A percentile compares a stretch with the other conserved stretches of the same genome.
Evolutionary conservation across 2,797 vertebrate species (phyloP).

Genomic region (Leucoraja ocellata): DNA sequence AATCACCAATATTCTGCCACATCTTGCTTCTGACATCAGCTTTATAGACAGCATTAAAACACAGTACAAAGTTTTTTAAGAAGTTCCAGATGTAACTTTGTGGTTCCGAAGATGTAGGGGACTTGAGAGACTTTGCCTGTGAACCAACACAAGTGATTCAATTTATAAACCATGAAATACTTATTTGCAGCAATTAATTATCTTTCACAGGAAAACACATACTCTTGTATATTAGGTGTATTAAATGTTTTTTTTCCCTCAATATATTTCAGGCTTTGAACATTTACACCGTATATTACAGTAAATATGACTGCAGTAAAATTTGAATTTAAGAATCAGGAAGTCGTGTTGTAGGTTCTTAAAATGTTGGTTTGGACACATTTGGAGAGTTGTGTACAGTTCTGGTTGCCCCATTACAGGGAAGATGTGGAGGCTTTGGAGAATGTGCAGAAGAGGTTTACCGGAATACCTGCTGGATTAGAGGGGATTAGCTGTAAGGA

Average conservation of each 20-base stretch:
- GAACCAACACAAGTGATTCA: neutral
- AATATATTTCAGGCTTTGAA: neutral
- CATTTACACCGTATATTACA: neutral
- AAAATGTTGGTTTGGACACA: too few species aligned
- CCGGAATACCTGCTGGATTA: too few species aligned
- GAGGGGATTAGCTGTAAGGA: too few species aligned
- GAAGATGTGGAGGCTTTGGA: too few species aligned
- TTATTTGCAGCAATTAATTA: neutral
- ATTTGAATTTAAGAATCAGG: neutral
- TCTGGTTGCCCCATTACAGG: too few species aligned
- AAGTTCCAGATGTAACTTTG: neutral
- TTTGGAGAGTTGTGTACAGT: too few species aligned
- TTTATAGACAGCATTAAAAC: neutral
- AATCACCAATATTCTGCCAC: conserved; percentile 2
- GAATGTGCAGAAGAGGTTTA: too few species aligned
- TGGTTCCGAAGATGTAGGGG: neutral
- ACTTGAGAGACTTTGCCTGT: too few species aligned
- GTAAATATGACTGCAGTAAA: neutral
- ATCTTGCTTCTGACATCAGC: neutral
- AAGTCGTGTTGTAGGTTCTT: too few species aligned
- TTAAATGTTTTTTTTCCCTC: neutral
- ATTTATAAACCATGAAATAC: neutral
- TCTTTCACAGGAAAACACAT: neutral
- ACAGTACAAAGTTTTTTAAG: neutral
- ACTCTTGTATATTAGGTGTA: neutral